Percentiles rank a stretch among this genome's conserved stretches.
phyloP scores from a whole-genome alignment of 2,888 invertebrate genomes.

The Crepidodera aurea region DNA sequence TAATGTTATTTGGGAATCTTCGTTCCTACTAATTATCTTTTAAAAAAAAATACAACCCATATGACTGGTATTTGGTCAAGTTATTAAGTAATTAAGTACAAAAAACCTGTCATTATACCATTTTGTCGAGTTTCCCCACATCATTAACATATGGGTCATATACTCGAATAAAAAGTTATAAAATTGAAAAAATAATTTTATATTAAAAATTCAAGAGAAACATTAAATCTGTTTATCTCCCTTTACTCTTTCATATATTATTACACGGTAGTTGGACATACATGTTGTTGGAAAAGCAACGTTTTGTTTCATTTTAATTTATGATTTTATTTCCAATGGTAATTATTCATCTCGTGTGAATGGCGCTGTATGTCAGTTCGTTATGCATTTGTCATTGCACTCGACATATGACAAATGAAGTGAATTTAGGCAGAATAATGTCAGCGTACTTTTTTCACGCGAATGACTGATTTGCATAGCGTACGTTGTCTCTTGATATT shows the following conservation, averaged over 20 bases:
- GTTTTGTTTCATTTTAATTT: conserved; percentile 39
- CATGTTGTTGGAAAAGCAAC: conserved; percentile 14
- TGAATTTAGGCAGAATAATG: conserved; percentile 41
- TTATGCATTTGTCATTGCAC: conserved; percentile 39
- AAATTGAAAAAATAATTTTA: no score
- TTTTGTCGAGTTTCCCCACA: no score
- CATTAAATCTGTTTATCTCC: no score
- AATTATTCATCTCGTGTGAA: conserved; percentile 44
- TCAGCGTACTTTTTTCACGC: conserved; percentile 32
- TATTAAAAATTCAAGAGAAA: no score
- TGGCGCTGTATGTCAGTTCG: conserved; percentile 40
- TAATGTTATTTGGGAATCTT: no score
- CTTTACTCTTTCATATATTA: background rate
- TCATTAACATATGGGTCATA: no score
- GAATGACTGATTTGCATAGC: conserved; percentile 35
- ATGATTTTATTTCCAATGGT: conserved; percentile 39
- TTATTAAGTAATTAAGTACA: no score
- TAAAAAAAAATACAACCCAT: no score
- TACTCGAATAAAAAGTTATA: no score
- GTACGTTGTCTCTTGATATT: background rate
- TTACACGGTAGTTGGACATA: background rate
- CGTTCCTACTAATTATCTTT: no score
- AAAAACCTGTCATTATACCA: no score
- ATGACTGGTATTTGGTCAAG: no score
- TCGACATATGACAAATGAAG: conserved; percentile 43